Evolutionary conservation across 2,113 vertebrate genomes (phyloP).

Genomic region (Gallinago jamesoni): DNA sequence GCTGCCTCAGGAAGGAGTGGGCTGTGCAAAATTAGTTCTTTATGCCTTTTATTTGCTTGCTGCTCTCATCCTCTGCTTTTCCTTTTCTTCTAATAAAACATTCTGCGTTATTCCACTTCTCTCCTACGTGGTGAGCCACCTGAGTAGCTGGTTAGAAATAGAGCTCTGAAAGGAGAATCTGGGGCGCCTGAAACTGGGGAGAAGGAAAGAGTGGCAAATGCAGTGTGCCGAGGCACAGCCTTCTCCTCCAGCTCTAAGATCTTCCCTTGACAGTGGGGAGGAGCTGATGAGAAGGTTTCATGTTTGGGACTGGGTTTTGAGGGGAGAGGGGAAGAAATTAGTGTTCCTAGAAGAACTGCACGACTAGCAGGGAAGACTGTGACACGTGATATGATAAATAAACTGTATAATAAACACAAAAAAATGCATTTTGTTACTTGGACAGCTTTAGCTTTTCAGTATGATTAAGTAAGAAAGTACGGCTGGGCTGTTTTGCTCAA

Average conservation of each 20-base stretch:
- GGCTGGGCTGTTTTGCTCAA: background rate
- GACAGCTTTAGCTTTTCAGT: background rate
- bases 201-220: background rate
- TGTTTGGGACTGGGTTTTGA: background rate
- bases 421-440: background rate
- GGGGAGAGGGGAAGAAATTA: background rate
- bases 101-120: background rate
- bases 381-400: background rate
- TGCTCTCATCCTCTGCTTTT: background rate
- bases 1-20: rapidly evolving
- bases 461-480: background rate
- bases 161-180: background rate
- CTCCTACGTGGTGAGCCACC: background rate
- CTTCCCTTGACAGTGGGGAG: background rate
- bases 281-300: background rate
- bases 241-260: background rate
- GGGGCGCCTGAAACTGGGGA: background rate
- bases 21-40: background rate
- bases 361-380: background rate
- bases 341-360: background rate
- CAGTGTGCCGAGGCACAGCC: background rate
- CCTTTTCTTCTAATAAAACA: background rate
- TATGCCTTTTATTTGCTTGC: background rate
- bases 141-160: background rate
- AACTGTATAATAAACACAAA: background rate